These are phyloP conservation scores for Danio tinwini DNA, from an alignment of 2,797 vertebrate genomes.

Conservation along the genomic window DNA sequence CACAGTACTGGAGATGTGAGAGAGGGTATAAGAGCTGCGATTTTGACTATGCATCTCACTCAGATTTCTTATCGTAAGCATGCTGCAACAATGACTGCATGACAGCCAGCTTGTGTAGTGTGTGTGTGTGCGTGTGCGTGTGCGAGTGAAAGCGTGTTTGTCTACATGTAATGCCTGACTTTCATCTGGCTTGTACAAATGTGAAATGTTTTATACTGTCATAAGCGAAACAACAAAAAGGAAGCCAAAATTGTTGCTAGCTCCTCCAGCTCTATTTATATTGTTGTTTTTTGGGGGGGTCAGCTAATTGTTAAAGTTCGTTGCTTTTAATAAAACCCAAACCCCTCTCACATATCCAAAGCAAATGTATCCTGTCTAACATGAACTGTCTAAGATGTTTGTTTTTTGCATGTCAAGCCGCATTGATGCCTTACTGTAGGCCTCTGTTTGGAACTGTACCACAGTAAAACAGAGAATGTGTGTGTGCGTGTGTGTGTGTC, in stretches of 20 bases:
- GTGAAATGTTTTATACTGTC: constrained; percentile 35
- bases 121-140: background rate
- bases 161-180: constrained; percentile 7
- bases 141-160: background rate
- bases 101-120: constrained; percentile 26
- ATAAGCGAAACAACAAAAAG: background rate
- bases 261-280: constrained; percentile 10
- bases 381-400: constrained; percentile 37
- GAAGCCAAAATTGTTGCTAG: constrained; percentile 39
- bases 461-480: constrained; percentile 53
- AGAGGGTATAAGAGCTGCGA: constrained; percentile 32
- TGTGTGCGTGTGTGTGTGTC: constrained; percentile 26
- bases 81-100: constrained; percentile 37
- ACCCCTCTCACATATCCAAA: constrained; percentile 57
- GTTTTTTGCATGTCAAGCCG: constrained; percentile 53
- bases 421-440: constrained; percentile 50
- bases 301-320: constrained; percentile 24
- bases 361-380: constrained; percentile 27
- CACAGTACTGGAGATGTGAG: constrained; percentile 50
- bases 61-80: constrained; percentile 26
- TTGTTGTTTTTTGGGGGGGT: background rate
- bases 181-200: constrained; percentile 26
- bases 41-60: constrained; percentile 37
- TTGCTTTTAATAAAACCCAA: constrained; percentile 30
- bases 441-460: constrained; percentile 57